These are phyloP conservation scores for Ophiodon elongatus DNA, from an alignment of 2,113 vertebrate genomes.

Conservation along the genomic window DNA sequence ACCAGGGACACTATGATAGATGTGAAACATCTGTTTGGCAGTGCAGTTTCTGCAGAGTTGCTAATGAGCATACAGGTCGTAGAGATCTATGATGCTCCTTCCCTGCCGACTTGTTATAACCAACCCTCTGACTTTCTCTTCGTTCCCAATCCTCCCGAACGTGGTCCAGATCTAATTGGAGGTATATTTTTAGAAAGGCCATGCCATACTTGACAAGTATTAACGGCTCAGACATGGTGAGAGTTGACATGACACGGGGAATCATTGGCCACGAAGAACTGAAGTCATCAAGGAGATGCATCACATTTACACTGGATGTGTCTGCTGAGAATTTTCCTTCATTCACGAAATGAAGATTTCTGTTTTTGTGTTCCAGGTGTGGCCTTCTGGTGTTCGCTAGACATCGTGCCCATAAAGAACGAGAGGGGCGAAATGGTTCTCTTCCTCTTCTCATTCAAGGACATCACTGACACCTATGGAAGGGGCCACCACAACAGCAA, in stretches of 20 bases:
- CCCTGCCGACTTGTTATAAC: constrained; percentile 55
- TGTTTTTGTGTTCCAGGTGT: constrained; percentile 79
- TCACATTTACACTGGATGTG: neutral
- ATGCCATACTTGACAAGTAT: constrained; percentile 20
- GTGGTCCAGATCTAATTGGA: constrained; percentile 48
- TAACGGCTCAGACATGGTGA: neutral
- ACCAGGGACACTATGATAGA: constrained; percentile 37
- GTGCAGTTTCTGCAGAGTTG: constrained; percentile 53
- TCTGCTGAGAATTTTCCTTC: constrained; percentile 1
- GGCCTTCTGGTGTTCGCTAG: constrained; percentile 94
- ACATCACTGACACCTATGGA: constrained; percentile 90
- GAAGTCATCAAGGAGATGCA: neutral
- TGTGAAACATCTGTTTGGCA: constrained; percentile 69
- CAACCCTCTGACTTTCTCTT: constrained; percentile 33
- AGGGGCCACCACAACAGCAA: constrained; percentile 78
- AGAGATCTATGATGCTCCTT: constrained; percentile 43
- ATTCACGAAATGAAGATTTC: neutral
- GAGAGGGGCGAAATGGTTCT: constrained; percentile 97
- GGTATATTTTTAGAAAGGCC: constrained; percentile 56
- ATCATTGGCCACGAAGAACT: neutral
- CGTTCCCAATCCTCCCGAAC: constrained; percentile 32
- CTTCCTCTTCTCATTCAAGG: constrained; percentile 98
- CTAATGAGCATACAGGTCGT: constrained; percentile 72
- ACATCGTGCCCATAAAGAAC: constrained; percentile 98
- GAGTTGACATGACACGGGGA: constrained; percentile 10